Percentiles rank a stretch among this genome's conserved stretches.
Evolutionary conservation across 2,888 invertebrate genomes (phyloP).

Genomic region (Sicus ferrugineus): DNA sequence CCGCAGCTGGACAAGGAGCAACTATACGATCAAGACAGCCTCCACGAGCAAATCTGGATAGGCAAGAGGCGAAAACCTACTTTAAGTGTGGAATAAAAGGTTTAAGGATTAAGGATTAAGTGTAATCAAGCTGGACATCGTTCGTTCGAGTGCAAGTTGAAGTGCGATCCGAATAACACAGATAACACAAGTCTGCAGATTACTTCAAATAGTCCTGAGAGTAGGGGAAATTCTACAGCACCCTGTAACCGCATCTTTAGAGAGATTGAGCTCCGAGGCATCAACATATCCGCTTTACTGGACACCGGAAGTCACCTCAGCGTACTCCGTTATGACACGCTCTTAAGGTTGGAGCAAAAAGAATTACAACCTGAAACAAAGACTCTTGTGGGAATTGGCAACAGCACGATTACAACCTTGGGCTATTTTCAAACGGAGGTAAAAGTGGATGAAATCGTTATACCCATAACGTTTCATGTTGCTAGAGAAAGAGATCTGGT

Average conservation of each 20-base stretch:
- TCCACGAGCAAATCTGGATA: neutral
- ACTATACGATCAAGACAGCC: neutral
- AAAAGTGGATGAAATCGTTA: slow-evolving; percentile 9
- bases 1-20: neutral
- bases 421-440: slow-evolving; percentile 12
- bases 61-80: neutral
- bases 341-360: too few species aligned
- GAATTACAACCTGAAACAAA: too few species aligned
- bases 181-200: neutral
- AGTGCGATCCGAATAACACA: too few species aligned
- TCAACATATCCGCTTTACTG: slow-evolving; percentile 20
- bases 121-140: slow-evolving; percentile 18
- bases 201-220: neutral
- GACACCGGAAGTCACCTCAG: slow-evolving; percentile 27
- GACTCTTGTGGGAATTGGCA: slow-evolving; percentile 28
- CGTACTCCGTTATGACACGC: too few species aligned
- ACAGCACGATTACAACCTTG: slow-evolving; percentile 21
- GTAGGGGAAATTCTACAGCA: neutral
- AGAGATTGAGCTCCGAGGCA: slow-evolving; percentile 12
- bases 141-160: slow-evolving; percentile 18
- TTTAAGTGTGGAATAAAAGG: slow-evolving; percentile 14
- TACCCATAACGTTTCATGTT: too few species aligned
- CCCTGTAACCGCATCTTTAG: slow-evolving; percentile 30
- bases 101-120: neutral
- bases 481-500: neutral